A percentile compares a stretch with the other conserved stretches of the same genome.
Conservation (phyloP, 2,797 vertebrate species). For the Coregonus suidteri region DNA sequence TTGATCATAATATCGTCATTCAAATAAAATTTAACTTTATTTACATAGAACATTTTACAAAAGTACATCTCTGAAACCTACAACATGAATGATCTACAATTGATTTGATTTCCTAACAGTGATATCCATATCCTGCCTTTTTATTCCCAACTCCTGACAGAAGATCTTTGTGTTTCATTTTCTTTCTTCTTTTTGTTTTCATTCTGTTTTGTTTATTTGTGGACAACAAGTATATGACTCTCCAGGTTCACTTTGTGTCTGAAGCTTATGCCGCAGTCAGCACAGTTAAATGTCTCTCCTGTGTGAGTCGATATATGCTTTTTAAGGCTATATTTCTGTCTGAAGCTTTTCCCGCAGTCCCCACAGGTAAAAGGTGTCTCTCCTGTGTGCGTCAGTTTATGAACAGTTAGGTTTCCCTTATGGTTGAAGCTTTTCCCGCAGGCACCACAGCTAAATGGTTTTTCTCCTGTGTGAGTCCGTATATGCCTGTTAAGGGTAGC, state of each 20-base stretch:
- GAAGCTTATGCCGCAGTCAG: not conserved
- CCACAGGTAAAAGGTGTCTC: too few species aligned
- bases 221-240: not conserved
- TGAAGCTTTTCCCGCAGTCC: not conserved
- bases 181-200: not conserved
- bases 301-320: not conserved
- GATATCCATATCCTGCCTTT: not conserved
- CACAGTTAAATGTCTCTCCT: not conserved
- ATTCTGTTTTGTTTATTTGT: not conserved
- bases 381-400: too few species aligned
- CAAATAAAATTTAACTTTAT: not conserved
- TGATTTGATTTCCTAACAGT: not conserved
- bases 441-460: too few species aligned
- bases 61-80: not conserved
- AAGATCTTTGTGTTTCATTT: not conserved
- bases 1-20: too few species aligned
- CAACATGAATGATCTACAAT: not conserved
- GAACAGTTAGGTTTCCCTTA: too few species aligned
- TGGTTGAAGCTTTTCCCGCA: too few species aligned
- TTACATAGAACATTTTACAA: not conserved
- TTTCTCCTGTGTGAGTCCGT: too few species aligned
- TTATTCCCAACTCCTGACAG: not conserved
- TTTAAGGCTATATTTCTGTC: not conserved
- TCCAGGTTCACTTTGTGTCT: not conserved
- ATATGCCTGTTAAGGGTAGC: too few species aligned